A percentile compares a stretch with the other conserved stretches of the same genome.
Evolutionary conservation across 2,797 vertebrate species (phyloP).

Genomic region (Miopithecus talapoin): DNA sequence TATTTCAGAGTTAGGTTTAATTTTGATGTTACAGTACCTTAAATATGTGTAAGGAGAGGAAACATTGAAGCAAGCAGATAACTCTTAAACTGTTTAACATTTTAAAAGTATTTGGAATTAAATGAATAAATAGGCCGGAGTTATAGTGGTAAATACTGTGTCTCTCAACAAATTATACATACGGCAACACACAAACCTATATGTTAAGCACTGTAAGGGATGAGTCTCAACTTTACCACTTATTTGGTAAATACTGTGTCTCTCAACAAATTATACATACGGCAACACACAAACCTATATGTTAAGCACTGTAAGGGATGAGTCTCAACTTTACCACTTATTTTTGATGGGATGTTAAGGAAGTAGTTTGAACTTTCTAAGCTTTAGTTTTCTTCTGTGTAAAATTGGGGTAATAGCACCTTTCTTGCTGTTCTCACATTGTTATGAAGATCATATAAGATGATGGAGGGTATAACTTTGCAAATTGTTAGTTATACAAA

Average conservation of each 20-base stretch:
- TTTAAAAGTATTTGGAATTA: slow-evolving; percentile 18
- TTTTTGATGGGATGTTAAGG: background rate
- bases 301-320: background rate
- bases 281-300: background rate
- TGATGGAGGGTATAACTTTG: background rate
- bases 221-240: background rate
- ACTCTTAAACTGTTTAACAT: slow-evolving; percentile 21
- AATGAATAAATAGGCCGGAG: background rate
- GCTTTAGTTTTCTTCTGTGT: slow-evolving; percentile 34
- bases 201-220: background rate
- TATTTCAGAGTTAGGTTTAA: slow-evolving; percentile 45
- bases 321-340: background rate
- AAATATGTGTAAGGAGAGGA: background rate
- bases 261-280: background rate
- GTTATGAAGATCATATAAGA: slow-evolving; percentile 4
- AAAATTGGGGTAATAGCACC: slow-evolving; percentile 20
- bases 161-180: background rate
- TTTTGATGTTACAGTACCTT: slow-evolving; percentile 28
- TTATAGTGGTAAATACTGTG: background rate
- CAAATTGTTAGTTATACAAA: background rate
- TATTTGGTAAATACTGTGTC: background rate
- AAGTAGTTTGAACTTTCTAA: slow-evolving; percentile 45
- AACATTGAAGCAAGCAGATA: background rate
- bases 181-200: background rate
- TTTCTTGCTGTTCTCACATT: background rate